Evolutionary conservation across 2,888 invertebrate genomes (phyloP).

Genomic region (Heliothis peltigera): DNA sequence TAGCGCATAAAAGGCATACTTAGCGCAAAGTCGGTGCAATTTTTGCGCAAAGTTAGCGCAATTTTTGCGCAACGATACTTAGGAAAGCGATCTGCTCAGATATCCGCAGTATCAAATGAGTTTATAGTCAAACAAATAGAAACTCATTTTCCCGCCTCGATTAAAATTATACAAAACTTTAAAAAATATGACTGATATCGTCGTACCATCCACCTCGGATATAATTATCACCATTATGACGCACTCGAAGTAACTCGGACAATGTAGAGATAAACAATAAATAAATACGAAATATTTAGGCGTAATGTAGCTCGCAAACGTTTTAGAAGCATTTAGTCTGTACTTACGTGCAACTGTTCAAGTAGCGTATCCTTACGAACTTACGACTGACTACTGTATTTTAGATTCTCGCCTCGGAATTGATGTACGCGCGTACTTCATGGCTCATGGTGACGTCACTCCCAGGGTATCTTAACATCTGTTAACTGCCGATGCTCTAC

Average conservation of each 20-base stretch:
- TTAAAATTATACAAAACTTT: neutral
- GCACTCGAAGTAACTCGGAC: constrained; percentile 32
- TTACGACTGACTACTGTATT: constrained; percentile 58
- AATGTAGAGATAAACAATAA: constrained; percentile 53
- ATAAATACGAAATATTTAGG: constrained; percentile 49
- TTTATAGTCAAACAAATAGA: neutral
- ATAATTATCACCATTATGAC: neutral
- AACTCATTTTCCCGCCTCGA: neutral
- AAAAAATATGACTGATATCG: neutral
- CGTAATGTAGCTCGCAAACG: constrained; percentile 37
- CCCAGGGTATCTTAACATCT: neutral
- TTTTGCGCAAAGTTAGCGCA: neutral
- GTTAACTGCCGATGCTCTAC: neutral
- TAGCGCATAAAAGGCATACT: neutral
- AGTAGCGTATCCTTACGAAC: constrained; percentile 37
- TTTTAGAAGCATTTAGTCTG: constrained; percentile 39
- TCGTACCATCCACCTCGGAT: constrained; percentile 2
- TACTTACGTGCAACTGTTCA: constrained; percentile 18
- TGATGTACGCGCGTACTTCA: constrained; percentile 32
- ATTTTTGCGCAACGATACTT: neutral
- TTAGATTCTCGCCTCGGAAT: constrained; percentile 56
- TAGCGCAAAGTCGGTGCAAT: neutral
- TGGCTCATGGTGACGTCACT: constrained; percentile 16
- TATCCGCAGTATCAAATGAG: neutral
- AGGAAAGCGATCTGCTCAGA: neutral